Evolutionary conservation across 2,797 vertebrate species (phyloP), one percentile per base, ranked within the genome.

Genomic region (Botia almorhae): DNA sequence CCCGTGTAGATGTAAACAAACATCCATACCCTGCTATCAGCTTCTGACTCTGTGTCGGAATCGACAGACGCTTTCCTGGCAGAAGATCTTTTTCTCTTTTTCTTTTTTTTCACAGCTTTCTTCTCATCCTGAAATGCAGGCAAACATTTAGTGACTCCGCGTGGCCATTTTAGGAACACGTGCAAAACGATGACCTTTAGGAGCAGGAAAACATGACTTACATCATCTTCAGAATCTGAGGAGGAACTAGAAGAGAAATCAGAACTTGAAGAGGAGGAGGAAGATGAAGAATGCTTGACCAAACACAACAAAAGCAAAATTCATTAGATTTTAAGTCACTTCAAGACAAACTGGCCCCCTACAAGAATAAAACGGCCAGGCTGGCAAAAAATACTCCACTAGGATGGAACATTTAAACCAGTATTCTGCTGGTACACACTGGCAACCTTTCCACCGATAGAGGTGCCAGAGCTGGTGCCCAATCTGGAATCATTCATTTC

Each of bases 211-310:
- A 43, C 39, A 43, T 43, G 39, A 75, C 92, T 93, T 92, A 98
- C 97, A 95, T 96, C 94, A 68, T 96, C 94, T 91, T 97, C 96
- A 88, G 94, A 96, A 84, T 97, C 96, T 87, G 96, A 96, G 81
- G 95, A 95, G 84, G 96, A 97, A 89, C 96, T 98, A 95, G 95
- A 97, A 94, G 96, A 96, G 94, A 97, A 99, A 99, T 98, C 96
- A 99, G 97, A 99, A 95, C 95, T 97, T 94, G 96, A 98, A 97
- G 95, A 98, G 94, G 97, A 98, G 94, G 96, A 98, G 93, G 97
- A 97, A 94, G 96, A 98, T 95, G 97, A 96, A 96, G 97, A 98
- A 94, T 95, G 96, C 97, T 99, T 99, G 97, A 99, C 96, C 96
- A 97, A 96, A 97, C 94, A 99, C 95, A 98, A 95, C 91, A 93